Base-by-base conservation (phyloP, 1,140 invertebrate species). In the Hyles vespertilio region DNA sequence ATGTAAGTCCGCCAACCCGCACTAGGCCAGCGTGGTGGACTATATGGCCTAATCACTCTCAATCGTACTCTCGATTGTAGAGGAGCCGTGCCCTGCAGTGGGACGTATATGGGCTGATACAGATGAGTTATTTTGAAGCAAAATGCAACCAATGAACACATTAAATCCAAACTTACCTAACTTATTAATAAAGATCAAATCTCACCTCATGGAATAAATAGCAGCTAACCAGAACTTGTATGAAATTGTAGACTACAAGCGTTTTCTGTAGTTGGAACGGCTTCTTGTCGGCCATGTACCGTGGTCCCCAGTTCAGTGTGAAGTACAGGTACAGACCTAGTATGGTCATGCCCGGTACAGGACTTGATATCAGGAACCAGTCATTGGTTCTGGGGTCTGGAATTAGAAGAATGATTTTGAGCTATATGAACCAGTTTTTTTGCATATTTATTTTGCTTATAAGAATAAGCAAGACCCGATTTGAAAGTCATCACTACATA, bases 331-430 rank as follows among this genome's bases (percentile, higher is more conserved):
- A 96, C 11, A 92, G 90, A 34, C 92, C 89, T 51, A 95, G 78
- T 34, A 95, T 93, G 33, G 91, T 91, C 3, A 94, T 72, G 0
- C 95, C 94, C 0, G 95, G 95, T 12, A 94, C 84, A 1, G 95
- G 95, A 3, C 93, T 93, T 22, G 91, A 90, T 85, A 97, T 95
- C 9, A 98, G 84, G 62, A 95, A 94, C 96, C 96, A 97, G 65
- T 96, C 92, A 67, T 93, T 94, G 44, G 96, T 96, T 69, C 96
- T 92, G 3, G 91, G 91, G 92, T 97, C 95, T 96, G 81, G 48
- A 89, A 89, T 9, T 50, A 36, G 32, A 45, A 32, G 2, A 22
- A 22, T 22, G 22, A 22, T 22, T 22, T 1, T 22, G 22, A 22
- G 22, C 22, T 22, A 22, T 22, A 22, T 22, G 22, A 22, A 22